These are phyloP conservation scores for Diprion similis DNA, from an alignment of 1,140 invertebrate genomes.

Conservation along the genomic window DNA sequence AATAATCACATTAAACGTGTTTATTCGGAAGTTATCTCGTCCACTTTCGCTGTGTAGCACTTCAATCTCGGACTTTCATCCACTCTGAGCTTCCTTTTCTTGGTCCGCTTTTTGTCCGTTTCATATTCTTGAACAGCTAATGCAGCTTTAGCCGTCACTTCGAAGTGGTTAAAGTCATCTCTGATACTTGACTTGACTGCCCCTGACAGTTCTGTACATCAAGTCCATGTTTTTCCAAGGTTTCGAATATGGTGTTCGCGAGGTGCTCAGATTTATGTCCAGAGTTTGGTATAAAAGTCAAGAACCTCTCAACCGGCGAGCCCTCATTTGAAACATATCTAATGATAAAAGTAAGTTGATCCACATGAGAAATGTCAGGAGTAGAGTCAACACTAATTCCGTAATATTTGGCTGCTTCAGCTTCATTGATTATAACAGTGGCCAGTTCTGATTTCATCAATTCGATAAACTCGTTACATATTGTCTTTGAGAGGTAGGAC, in stretches of 20 bases:
- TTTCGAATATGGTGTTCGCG: background rate
- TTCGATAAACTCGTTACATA: background rate
- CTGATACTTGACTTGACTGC: background rate
- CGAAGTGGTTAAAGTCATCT: background rate
- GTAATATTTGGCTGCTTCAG: background rate
- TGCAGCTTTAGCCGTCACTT: slow-evolving; percentile 8
- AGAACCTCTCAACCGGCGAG: background rate
- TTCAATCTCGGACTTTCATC: slow-evolving; percentile 16
- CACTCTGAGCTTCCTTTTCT: slow-evolving; percentile 18
- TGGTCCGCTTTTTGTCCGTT: slow-evolving; percentile 16
- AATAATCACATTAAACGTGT: slow-evolving; percentile 3
- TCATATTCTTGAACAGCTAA: slow-evolving; percentile 17
- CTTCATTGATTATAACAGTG: background rate
- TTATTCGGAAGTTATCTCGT: slow-evolving; percentile 7
- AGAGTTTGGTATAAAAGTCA: background rate
- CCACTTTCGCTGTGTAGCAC: slow-evolving; percentile 14
- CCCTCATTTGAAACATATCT: background rate
- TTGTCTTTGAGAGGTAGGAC: background rate
- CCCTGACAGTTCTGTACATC: background rate
- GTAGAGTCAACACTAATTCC: background rate
- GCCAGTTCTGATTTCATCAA: background rate
- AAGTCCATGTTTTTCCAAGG: background rate
- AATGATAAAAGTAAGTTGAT: background rate
- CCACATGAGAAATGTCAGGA: background rate
- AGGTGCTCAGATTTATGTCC: background rate